Base-by-base conservation (phyloP, 2,888 invertebrate genomes). In the Conomelus anceps region DNA sequence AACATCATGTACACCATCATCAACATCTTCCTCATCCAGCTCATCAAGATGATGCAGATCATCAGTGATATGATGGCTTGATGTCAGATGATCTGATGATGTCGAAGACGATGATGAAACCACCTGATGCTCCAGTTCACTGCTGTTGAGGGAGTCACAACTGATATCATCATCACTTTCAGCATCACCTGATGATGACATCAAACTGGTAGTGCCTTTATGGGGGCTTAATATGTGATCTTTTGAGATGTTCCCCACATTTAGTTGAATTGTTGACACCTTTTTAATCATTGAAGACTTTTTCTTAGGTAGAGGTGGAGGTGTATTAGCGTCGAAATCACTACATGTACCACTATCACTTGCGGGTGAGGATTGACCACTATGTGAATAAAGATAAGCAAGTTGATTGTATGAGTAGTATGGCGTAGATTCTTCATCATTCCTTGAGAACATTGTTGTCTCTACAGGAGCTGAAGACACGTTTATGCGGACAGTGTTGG, bases 341-440 rank as follows among this genome's bases (percentile, higher is more conserved):
- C 97, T 97, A 93, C 97, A 97, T 41, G 97, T 97, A 86, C 97
- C 97, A 90, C 97, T 97, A 93, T 97, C 97, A 91, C 97, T 93
- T 0, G 97, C 96, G 0, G 97, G 97, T 29, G 97, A 97, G 92
- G 96, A 96, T 92, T 97, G 97, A 0, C 97, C 97, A 92, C 96
- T 97, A 88, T 86, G 87, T n/a, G 22, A 22, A 85, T 34, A 41
- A 17, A 26, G 13, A 23, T 85, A 26, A 11, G 84, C 23, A 17
- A 29, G 85, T 26, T 88, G 88, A 22, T 89, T 89, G 89, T 90
- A 89, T 63, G 88, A 89, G 63, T 89, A 90, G 87, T 90, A 90
- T 22, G 88, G 1, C 7, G 23, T 9, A 22, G 84, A 24, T 6
- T 63, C 63, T n/a, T 63, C 63, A 20, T 63, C 63, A n/a, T 63